phyloP scores from a whole-genome alignment of 2,888 invertebrate genomes.

The Heliconius charithonia region DNA sequence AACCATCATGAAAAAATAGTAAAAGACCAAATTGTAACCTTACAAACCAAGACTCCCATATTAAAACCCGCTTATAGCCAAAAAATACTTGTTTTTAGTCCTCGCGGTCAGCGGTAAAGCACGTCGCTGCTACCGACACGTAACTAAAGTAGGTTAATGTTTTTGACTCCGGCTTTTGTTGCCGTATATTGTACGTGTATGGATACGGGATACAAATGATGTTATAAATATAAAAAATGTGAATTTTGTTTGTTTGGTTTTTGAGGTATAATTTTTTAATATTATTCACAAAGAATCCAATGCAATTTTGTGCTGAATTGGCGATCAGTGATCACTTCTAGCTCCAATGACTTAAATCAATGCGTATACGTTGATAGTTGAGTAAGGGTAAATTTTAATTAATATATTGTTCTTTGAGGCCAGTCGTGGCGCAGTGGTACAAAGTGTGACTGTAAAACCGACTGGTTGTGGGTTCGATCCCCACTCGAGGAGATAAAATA shows the following conservation, averaged over 20 bases:
- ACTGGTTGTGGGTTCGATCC: too few relatives aligned
- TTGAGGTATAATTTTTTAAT: neutral
- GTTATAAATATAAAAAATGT: neutral
- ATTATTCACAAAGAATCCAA: too few relatives aligned
- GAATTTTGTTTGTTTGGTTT: neutral
- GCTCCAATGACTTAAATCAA: too few relatives aligned
- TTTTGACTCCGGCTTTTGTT: constrained; percentile 6
- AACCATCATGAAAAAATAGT: neutral
- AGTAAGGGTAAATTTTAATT: too few relatives aligned
- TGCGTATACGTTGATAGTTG: too few relatives aligned
- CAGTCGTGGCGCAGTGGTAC: too few relatives aligned
- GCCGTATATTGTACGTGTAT: constrained; percentile 1
- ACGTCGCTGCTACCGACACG: constrained; percentile 21
- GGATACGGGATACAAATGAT: constrained; percentile 5
- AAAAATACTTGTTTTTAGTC: neutral
- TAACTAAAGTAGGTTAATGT: constrained; percentile 15
- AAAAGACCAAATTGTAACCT: neutral
- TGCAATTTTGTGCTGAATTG: too few relatives aligned
- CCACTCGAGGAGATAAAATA: too few relatives aligned
- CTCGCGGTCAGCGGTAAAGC: constrained; percentile 9
- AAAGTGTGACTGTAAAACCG: too few relatives aligned
- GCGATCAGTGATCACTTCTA: too few relatives aligned
- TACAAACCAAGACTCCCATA: constrained; percentile 1
- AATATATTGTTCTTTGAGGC: too few relatives aligned
- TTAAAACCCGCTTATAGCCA: constrained; percentile 9